Evolutionary conservation across 2,797 vertebrate species (phyloP).

Genomic region (Arnoldichthys spilopterus): DNA sequence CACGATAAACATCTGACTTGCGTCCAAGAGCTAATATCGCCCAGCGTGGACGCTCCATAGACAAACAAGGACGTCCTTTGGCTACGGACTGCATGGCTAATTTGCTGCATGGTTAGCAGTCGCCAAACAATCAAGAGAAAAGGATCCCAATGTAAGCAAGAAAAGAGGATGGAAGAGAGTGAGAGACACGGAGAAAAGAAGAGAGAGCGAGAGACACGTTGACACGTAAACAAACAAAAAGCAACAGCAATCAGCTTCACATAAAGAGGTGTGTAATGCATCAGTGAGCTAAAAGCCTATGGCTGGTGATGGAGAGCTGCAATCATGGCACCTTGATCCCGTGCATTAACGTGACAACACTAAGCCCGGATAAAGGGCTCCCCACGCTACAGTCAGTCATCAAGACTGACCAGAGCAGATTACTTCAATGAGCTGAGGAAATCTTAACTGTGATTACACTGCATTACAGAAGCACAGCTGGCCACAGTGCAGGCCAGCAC

Average conservation of each 20-base stretch:
- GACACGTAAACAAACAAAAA: not conserved
- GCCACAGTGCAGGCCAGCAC: not conserved
- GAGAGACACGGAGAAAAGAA: not conserved
- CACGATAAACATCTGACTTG: constrained; percentile 10
- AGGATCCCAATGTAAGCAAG: not conserved
- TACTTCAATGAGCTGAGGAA: constrained; percentile 20
- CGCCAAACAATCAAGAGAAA: constrained; percentile 3
- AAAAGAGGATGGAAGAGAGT: not conserved
- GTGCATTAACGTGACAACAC: constrained; percentile 27
- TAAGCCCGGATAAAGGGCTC: constrained; percentile 43
- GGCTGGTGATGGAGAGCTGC: not conserved
- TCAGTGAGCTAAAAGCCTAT: not conserved
- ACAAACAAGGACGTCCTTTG: not conserved
- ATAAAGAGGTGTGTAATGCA: not conserved
- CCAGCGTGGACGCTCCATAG: not conserved
- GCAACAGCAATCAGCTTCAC: not conserved
- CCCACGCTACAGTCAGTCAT: constrained; percentile 17
- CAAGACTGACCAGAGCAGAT: constrained; percentile 37
- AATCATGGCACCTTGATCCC: constrained; percentile 29
- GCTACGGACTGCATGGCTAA: not conserved
- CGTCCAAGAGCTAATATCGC: constrained; percentile 2
- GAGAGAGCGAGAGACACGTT: too few species aligned
- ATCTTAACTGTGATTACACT: constrained; percentile 34
- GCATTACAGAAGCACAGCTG: constrained; percentile 45
- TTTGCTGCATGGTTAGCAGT: not conserved